phyloP scores from a whole-genome alignment of 2,888 invertebrate genomes.

The Dasysyrphus albostriatus region DNA sequence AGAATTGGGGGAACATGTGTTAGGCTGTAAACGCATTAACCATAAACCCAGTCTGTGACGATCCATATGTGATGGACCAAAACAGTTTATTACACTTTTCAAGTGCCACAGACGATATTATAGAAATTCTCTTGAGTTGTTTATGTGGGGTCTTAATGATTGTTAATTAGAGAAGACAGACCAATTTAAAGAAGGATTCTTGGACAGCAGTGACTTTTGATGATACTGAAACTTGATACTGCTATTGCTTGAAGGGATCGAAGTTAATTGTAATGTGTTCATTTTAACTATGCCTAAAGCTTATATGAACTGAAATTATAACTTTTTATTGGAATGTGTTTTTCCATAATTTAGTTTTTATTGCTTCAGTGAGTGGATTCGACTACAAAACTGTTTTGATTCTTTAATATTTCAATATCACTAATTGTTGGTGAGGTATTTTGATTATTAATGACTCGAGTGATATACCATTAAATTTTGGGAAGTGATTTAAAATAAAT shows the following conservation, averaged over 20 bases:
- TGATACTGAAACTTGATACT: slow-evolving; percentile 33
- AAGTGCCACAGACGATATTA: slow-evolving; percentile 37
- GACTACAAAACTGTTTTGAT: too few relatives aligned
- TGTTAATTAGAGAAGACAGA: slow-evolving; percentile 27
- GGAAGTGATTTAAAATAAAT: too few relatives aligned
- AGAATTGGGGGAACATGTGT: slow-evolving; percentile 48
- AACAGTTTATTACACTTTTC: slow-evolving; percentile 59
- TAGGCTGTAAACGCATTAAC: slow-evolving; percentile 1
- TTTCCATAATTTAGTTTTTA: background rate
- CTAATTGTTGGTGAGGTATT: too few relatives aligned
- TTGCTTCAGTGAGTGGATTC: too few relatives aligned
- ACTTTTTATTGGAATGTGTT: background rate
- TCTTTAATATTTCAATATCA: too few relatives aligned
- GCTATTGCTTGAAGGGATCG: too few relatives aligned
- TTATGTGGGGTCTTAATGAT: slow-evolving; percentile 47
- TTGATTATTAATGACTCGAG: too few relatives aligned
- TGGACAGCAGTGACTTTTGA: background rate
- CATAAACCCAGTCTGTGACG: slow-evolving; percentile 8
- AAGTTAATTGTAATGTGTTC: background rate
- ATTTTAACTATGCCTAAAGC: slow-evolving; percentile 2
- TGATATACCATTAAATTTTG: too few relatives aligned
- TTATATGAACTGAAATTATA: background rate
- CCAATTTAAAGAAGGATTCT: slow-evolving; percentile 5
- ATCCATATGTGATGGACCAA: slow-evolving; percentile 25
- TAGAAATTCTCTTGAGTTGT: slow-evolving; percentile 1